phyloP scores from a whole-genome alignment of 2,797 vertebrate genomes.

The Phylloscopus collybita region DNA sequence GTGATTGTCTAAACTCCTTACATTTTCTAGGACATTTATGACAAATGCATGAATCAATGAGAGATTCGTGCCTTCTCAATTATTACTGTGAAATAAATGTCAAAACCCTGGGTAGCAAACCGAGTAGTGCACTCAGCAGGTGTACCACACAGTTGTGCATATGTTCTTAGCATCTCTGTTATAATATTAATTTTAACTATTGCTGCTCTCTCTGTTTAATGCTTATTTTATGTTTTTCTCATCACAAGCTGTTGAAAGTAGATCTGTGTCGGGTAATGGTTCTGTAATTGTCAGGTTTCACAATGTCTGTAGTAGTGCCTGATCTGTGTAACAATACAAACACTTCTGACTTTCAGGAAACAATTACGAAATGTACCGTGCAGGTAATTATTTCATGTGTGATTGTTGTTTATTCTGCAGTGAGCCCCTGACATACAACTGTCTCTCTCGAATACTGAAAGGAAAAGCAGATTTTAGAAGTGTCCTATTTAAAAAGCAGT shows the following conservation, averaged over 20 bases:
- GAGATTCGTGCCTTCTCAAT: constrained; percentile 6
- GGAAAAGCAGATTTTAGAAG: not conserved
- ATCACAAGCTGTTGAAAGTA: not conserved
- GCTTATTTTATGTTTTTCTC: not conserved
- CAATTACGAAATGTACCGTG: not conserved
- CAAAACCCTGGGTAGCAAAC: not conserved
- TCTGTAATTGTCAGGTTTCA: not conserved
- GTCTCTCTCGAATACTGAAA: not conserved
- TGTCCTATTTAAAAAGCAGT: not conserved
- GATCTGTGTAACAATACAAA: not conserved
- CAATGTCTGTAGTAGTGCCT: not conserved
- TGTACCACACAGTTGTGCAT: not conserved
- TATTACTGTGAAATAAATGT: not conserved
- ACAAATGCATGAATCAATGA: not conserved
- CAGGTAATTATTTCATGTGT: not conserved
- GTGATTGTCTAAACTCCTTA: not conserved
- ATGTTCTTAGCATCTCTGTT: not conserved
- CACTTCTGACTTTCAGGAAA: not conserved
- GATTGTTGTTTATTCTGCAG: not conserved
- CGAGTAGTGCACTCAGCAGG: not conserved
- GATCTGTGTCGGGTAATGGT: not conserved
- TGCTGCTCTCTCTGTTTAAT: not conserved
- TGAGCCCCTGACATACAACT: not conserved
- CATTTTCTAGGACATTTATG: not conserved
- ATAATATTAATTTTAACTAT: not conserved